Percentiles rank a stretch among this genome's conserved stretches.
Conservation (phyloP, 2,888 invertebrate genomes). For the Unio pictorum region DNA sequence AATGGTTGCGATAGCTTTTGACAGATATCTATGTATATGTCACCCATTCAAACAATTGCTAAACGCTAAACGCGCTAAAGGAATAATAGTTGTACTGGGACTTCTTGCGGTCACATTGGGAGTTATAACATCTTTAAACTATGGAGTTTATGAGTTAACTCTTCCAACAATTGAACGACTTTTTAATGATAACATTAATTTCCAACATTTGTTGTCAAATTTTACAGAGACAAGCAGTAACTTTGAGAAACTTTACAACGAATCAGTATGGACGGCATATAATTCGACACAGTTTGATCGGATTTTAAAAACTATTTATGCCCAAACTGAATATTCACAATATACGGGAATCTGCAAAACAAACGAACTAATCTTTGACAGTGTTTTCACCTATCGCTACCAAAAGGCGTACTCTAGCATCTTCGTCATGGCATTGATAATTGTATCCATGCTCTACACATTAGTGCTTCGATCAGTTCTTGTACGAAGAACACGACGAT, state of each 20-base stretch:
- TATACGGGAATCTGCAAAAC: slow-evolving; percentile 38
- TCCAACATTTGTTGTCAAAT: neutral
- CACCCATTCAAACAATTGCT: slow-evolving; percentile 63
- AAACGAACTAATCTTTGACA: slow-evolving; percentile 47
- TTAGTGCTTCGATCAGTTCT: slow-evolving; percentile 57
- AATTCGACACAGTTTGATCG: too few relatives aligned
- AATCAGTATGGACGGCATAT: too few relatives aligned
- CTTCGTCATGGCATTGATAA: slow-evolving; percentile 61
- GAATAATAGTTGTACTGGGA: slow-evolving; percentile 36
- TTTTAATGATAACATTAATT: slow-evolving; percentile 5
- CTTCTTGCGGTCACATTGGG: slow-evolving; percentile 41
- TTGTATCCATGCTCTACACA: slow-evolving; percentile 64
- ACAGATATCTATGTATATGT: slow-evolving; percentile 67
- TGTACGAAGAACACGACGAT: slow-evolving; percentile 33
- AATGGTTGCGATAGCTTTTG: slow-evolving; percentile 63
- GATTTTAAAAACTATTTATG: neutral
- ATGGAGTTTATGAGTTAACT: slow-evolving; percentile 36
- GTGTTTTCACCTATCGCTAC: slow-evolving; percentile 43
- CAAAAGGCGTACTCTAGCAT: slow-evolving; percentile 61
- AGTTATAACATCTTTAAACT: slow-evolving; percentile 42
- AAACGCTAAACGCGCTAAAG: slow-evolving; percentile 48
- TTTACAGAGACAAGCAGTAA: too few relatives aligned
- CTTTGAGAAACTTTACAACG: too few relatives aligned
- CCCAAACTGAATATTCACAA: slow-evolving; percentile 3
- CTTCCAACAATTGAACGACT: neutral